phyloP scores from a whole-genome alignment of 2,888 invertebrate genomes.

The Melolontha melolontha region DNA sequence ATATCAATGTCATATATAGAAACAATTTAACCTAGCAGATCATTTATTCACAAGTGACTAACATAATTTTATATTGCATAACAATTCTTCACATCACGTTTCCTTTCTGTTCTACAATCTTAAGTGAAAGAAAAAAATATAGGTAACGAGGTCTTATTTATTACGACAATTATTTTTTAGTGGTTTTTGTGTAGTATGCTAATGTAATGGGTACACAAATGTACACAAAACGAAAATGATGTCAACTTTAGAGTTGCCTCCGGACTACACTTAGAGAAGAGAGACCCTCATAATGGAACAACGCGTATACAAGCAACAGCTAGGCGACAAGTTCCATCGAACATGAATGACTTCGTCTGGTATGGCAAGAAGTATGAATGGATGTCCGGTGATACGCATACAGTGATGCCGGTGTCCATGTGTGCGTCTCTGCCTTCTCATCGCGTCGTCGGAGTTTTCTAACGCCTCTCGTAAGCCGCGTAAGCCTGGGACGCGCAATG shows the following conservation, averaged over 20 bases:
- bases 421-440: not conserved
- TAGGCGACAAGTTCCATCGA: constrained; percentile 33
- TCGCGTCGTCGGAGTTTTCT: constrained; percentile 33
- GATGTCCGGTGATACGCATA: constrained; percentile 25
- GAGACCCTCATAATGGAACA: constrained; percentile 10
- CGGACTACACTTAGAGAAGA: constrained; percentile 11
- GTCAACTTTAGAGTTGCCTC: constrained; percentile 22
- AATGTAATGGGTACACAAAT: constrained; percentile 36
- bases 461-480: constrained; percentile 45
- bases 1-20: too few species aligned
- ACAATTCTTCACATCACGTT: not conserved
- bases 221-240: constrained; percentile 13
- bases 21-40: too few species aligned
- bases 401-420: constrained; percentile 9
- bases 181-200: constrained; percentile 33
- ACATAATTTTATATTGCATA: too few species aligned
- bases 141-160: constrained; percentile 33
- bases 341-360: constrained; percentile 39
- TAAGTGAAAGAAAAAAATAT: not conserved
- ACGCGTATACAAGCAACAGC: constrained; percentile 33
- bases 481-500: constrained; percentile 52
- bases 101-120: too few species aligned
- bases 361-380: constrained; percentile 32
- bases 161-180: constrained; percentile 39
- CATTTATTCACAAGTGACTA: too few species aligned